Evolutionary conservation across 2,113 vertebrate species (phyloP), one percentile per base, ranked within the genome.

Genomic region (Oryzias javanicus): DNA sequence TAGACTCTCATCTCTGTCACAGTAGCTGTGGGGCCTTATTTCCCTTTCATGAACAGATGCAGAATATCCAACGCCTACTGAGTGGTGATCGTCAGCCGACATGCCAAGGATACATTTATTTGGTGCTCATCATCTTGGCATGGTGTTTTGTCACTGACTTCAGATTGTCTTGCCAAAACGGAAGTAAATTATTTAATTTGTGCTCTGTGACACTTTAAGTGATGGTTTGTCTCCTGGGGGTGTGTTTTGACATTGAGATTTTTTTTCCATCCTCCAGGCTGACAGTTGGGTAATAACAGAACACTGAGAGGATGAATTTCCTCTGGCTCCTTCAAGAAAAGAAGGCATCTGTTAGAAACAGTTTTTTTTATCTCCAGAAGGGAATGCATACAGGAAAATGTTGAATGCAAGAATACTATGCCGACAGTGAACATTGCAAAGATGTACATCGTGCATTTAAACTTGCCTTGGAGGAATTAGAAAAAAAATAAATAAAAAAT

Each of bases 401-500:
- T 53, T 20, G 52, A 35, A 51, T 49, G 40, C 53, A 58, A 4
- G 2, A 40, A 56, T 52, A 18, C 18, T 42, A 8, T 50, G 44
- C 40, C 63, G 42, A 24, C 20, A 59, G 25, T 48, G 27, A n/a
- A 63, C 70, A 53, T 57, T 44, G 20, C 8, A 25, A 53, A 65
- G 49, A 41, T 44, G 10, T 50, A 46, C 48, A 42, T 56, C 60
- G 72, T 65, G 42, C 60, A 67, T 60, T 8, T 41, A 47, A 49
- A 4, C 52, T 45, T 52, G 54, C 46, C 54, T 1, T 35, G 3
- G 35, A 35, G 29, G 1, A 7, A 29, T 2, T 2, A 29, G 1
- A 67, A 66, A 64, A 55, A 61, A 14, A 65, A 54, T n/a, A n/a
- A n/a, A n/a, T n/a, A 58, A 60, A 49, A 58, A 10, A 64, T 50